These are phyloP conservation scores for Mimachlamys varia DNA, from an alignment of 2,888 invertebrate genomes.

Conservation along the genomic window DNA sequence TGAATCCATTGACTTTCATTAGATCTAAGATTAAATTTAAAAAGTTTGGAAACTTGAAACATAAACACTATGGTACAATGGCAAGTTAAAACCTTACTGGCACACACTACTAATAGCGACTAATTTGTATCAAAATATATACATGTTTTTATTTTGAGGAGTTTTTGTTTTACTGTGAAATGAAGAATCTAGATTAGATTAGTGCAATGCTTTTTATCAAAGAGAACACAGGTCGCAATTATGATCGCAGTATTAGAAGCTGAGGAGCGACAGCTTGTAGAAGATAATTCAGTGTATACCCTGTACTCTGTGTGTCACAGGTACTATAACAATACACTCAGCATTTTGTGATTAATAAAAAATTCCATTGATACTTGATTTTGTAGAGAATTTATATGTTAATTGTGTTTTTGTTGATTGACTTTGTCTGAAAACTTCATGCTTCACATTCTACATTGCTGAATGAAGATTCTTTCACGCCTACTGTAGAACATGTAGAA, in stretches of 20 bases:
- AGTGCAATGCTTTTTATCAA: not conserved
- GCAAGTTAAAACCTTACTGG: too few relatives aligned
- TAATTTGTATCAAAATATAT: not conserved
- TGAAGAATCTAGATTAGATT: not conserved
- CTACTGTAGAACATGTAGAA: not conserved
- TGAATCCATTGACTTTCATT: too few relatives aligned
- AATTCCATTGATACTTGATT: not conserved
- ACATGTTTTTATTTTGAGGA: not conserved
- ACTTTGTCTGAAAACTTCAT: not conserved
- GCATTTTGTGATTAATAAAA: not conserved
- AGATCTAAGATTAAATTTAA: too few relatives aligned
- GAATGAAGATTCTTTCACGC: not conserved
- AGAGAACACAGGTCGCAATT: not conserved
- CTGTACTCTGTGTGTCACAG: not conserved
- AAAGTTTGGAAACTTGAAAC: too few relatives aligned
- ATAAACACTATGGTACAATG: too few relatives aligned
- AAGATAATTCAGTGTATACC: not conserved
- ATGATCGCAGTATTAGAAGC: too few relatives aligned
- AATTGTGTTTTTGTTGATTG: constrained; percentile 9
- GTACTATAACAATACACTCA: not conserved
- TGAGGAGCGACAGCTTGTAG: not conserved
- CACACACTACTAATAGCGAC: not conserved
- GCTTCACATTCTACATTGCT: not conserved
- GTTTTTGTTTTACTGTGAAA: not conserved
- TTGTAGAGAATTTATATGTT: not conserved